Conservation (phyloP, 2,888 invertebrate genomes). For the Sinhomidia bicolor region DNA sequence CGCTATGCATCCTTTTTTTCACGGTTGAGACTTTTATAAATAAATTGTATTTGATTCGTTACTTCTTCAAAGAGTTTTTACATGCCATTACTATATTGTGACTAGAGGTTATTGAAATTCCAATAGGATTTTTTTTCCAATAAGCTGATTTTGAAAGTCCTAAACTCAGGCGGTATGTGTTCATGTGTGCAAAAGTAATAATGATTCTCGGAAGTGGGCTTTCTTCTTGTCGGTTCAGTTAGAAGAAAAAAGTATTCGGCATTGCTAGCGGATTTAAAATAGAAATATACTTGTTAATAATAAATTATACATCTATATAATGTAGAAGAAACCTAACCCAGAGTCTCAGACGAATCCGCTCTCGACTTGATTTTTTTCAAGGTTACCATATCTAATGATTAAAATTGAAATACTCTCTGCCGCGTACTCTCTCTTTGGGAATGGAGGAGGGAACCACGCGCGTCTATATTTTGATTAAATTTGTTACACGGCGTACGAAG, state of each 20-base stretch:
- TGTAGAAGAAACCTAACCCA: neutral
- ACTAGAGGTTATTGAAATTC: neutral
- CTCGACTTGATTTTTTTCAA: too few species aligned
- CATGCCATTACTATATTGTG: neutral
- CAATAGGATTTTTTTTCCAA: neutral
- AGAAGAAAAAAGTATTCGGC: neutral
- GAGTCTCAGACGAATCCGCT: too few species aligned
- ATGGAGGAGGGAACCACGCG: too few species aligned
- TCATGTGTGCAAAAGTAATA: neutral
- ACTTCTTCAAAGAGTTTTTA: neutral
- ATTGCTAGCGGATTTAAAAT: neutral
- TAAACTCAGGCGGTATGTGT: neutral
- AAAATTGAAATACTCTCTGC: too few species aligned
- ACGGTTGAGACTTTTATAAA: neutral
- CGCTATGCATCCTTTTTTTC: neutral
- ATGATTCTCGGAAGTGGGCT: neutral
- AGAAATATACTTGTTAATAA: neutral
- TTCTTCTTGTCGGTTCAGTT: neutral
- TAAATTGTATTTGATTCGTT: neutral
- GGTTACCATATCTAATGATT: too few species aligned
- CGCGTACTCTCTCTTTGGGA: too few species aligned
- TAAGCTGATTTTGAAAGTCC: neutral
- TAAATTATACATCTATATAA: neutral
- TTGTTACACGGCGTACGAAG: too few species aligned
- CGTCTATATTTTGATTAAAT: too few species aligned